phyloP scores from a whole-genome alignment of 2,797 vertebrate genomes.

The Oryzias dopingdopingensis region DNA sequence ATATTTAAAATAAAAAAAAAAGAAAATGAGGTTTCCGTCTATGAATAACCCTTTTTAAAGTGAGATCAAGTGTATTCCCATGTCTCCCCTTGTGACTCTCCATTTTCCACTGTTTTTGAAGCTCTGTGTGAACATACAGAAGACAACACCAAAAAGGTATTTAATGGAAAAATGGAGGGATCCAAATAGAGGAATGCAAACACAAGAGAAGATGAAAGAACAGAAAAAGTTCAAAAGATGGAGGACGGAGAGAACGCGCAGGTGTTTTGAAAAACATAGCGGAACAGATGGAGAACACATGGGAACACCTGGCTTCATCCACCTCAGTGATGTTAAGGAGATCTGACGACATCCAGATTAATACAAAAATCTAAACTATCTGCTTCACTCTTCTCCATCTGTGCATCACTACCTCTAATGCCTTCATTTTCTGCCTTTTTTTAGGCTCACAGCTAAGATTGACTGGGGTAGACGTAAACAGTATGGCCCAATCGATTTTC shows the following conservation, averaged over 20 bases:
- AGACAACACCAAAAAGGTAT: neutral
- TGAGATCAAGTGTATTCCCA: too few relatives aligned
- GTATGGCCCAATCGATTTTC: too few relatives aligned
- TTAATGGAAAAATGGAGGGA: slow-evolving; percentile 19
- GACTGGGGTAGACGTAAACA: too few relatives aligned
- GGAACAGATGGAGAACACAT: slow-evolving; percentile 25
- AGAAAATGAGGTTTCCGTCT: too few relatives aligned
- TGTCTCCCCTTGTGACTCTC: too few relatives aligned
- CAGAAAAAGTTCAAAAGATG: slow-evolving; percentile 19
- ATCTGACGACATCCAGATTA: slow-evolving; percentile 41
- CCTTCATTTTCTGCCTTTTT: slow-evolving; percentile 1
- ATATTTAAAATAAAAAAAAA: too few relatives aligned
- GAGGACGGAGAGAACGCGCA: slow-evolving; percentile 4
- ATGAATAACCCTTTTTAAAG: too few relatives aligned
- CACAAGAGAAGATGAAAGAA: slow-evolving; percentile 61
- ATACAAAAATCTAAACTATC: slow-evolving; percentile 12
- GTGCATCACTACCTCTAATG: neutral
- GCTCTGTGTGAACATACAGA: slow-evolving; percentile 24
- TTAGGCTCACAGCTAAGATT: neutral
- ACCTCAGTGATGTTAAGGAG: slow-evolving; percentile 10
- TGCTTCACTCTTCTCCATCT: slow-evolving; percentile 4
- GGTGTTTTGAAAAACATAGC: slow-evolving; percentile 24
- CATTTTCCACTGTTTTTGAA: slow-evolving; percentile 47
- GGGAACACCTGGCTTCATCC: slow-evolving; percentile 14
- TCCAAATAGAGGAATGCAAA: slow-evolving; percentile 26